Evolutionary conservation across 2,113 vertebrate genomes (phyloP).

Genomic region (Catharus fuscescens): DNA sequence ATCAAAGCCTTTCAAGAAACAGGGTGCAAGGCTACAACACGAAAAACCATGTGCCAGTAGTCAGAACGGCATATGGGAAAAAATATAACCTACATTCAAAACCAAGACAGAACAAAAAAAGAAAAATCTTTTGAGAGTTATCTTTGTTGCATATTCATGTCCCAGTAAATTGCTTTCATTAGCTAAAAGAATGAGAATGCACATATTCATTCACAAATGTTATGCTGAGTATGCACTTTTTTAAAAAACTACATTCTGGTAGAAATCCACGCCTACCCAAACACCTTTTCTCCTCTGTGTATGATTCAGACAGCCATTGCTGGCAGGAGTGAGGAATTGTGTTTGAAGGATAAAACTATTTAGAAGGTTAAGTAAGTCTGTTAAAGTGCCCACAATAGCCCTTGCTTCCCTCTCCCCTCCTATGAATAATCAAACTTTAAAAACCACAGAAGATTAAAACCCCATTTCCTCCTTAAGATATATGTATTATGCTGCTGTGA

Average conservation of each 20-base stretch:
- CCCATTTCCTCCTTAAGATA: neutral
- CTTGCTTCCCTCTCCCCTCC: neutral
- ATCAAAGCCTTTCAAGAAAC: slow-evolving; percentile 13
- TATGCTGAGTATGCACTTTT: slow-evolving; percentile 15
- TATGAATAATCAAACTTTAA: neutral
- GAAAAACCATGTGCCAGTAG: slow-evolving; percentile 40
- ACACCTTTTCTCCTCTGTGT: neutral
- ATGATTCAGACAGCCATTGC: neutral
- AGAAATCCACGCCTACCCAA: neutral
- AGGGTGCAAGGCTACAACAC: neutral
- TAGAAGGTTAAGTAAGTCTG: neutral
- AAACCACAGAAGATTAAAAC: neutral
- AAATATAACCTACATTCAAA: slow-evolving; percentile 46
- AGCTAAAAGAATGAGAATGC: slow-evolving; percentile 26
- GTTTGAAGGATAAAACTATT: neutral
- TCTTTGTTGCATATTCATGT: slow-evolving; percentile 69
- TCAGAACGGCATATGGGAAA: slow-evolving; percentile 55
- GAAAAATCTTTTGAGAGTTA: slow-evolving; percentile 58
- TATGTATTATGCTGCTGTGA: neutral
- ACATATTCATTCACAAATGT: neutral
- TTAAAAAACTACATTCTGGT: neutral
- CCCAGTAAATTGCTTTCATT: slow-evolving; percentile 69
- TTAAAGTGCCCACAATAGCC: neutral
- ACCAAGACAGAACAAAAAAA: neutral
- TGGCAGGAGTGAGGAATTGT: neutral